Evolutionary conservation across 2,113 vertebrate species (phyloP).

Genomic region (Crotalus helleri): DNA sequence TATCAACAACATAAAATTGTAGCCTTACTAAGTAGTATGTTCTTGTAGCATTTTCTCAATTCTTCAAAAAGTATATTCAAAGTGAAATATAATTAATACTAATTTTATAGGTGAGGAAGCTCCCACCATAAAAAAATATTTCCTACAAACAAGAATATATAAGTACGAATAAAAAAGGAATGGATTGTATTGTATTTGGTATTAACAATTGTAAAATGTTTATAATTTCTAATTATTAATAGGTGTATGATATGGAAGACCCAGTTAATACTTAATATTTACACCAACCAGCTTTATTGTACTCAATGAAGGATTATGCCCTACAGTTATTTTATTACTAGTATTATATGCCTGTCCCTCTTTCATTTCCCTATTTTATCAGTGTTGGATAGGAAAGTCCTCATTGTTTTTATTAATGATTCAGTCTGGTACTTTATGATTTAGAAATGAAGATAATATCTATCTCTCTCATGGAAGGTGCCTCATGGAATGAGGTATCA

Average conservation of each 20-base stretch:
- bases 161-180: not conserved
- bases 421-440: not conserved
- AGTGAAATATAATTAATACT: not conserved
- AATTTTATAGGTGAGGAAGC: not conserved
- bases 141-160: not conserved
- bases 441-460: not conserved
- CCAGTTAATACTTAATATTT: not conserved
- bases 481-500: no score
- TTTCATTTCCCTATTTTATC: not conserved
- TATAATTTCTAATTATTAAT: not conserved
- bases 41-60: not conserved
- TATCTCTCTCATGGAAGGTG: not conserved
- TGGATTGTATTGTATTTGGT: not conserved
- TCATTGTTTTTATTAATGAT: fast-evolving
- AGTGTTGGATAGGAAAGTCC: not conserved
- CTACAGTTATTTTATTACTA: not conserved
- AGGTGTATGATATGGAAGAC: not conserved
- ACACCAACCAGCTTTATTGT: not conserved
- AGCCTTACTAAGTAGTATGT: not conserved
- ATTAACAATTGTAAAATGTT: not conserved
- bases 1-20: not conserved
- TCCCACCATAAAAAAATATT: not conserved
- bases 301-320: not conserved
- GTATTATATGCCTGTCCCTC: not conserved
- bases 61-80: not conserved